These are phyloP conservation scores for Cataglyphis rosenhaueri DNA, from an alignment of 2,888 invertebrate species.

Conservation along the genomic window DNA sequence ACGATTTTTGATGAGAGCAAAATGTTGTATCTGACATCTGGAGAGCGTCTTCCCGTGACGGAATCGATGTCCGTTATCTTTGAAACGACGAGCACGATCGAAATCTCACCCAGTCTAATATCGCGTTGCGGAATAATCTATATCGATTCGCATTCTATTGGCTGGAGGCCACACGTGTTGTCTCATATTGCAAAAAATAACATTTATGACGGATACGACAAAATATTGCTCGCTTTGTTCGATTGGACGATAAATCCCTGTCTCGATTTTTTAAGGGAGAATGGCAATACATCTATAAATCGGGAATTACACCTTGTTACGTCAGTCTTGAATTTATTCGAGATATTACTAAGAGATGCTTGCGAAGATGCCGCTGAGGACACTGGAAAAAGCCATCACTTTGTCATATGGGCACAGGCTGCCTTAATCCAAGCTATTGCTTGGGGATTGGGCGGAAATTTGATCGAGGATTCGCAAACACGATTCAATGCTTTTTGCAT, in stretches of 20 bases:
- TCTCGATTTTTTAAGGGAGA: slow-evolving; percentile 86
- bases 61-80: slow-evolving; percentile 87
- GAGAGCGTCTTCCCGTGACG: slow-evolving; percentile 87
- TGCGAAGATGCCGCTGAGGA: slow-evolving; percentile 78
- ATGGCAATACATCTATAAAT: slow-evolving; percentile 84
- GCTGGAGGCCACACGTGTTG: slow-evolving; percentile 87
- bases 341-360: slow-evolving; percentile 82
- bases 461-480: slow-evolving; percentile 84
- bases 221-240: slow-evolving; percentile 81
- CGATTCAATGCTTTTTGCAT: slow-evolving; percentile 84
- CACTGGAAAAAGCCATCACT: slow-evolving; percentile 79
- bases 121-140: slow-evolving; percentile 89
- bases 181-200: slow-evolving; percentile 69
- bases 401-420: slow-evolving; percentile 86
- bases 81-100: slow-evolving; percentile 87
- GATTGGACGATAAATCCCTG: slow-evolving; percentile 88
- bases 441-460: slow-evolving; percentile 87
- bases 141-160: slow-evolving; percentile 86
- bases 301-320: slow-evolving; percentile 83
- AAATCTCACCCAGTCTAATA: slow-evolving; percentile 87
- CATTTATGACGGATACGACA: slow-evolving; percentile 74
- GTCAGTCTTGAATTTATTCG: slow-evolving; percentile 81
- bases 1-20: slow-evolving; percentile 87
- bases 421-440: slow-evolving; percentile 86
- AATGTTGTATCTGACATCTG: slow-evolving; percentile 87